Evolutionary conservation across 2,888 invertebrate genomes (phyloP).

Genomic region (Lasioglossum lativentre): DNA sequence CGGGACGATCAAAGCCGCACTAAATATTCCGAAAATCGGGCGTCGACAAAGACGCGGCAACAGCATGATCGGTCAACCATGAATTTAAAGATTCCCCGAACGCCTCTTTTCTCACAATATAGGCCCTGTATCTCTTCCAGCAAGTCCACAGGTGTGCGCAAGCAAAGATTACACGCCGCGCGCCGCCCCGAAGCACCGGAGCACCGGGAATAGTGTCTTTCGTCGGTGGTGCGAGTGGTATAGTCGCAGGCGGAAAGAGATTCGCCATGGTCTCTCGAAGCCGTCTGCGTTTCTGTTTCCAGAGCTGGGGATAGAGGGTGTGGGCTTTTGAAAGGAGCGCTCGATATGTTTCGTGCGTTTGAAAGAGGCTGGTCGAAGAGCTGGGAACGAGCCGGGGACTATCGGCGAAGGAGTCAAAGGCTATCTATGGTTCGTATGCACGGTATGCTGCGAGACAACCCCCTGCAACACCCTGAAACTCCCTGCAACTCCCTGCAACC

Average conservation of each 20-base stretch:
- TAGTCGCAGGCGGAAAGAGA: neutral
- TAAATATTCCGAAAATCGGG: neutral
- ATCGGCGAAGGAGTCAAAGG: constrained; percentile 34
- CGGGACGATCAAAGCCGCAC: neutral
- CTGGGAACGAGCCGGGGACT: neutral
- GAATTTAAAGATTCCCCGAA: constrained; percentile 1
- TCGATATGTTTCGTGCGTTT: constrained; percentile 29
- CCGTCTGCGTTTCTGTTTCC: constrained; percentile 15
- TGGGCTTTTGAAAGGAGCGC: constrained; percentile 17
- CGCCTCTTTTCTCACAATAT: neutral
- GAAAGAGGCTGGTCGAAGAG: neutral
- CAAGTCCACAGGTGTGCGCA: constrained; percentile 1
- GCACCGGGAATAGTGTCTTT: neutral
- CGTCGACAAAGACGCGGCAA: neutral
- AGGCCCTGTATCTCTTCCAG: neutral
- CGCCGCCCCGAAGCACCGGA: too few species aligned
- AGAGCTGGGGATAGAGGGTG: neutral
- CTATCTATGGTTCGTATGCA: constrained; percentile 36
- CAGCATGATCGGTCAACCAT: constrained; percentile 5
- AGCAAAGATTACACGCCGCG: neutral
- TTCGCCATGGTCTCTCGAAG: neutral
- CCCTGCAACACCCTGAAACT: neutral
- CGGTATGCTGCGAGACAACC: neutral
- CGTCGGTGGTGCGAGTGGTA: neutral
- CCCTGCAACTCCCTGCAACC: neutral